A percentile compares a stretch with the other conserved stretches of the same genome.
These are phyloP conservation scores for Oreochromis grahami DNA, from an alignment of 2,797 vertebrate species.

Conservation along the genomic window DNA sequence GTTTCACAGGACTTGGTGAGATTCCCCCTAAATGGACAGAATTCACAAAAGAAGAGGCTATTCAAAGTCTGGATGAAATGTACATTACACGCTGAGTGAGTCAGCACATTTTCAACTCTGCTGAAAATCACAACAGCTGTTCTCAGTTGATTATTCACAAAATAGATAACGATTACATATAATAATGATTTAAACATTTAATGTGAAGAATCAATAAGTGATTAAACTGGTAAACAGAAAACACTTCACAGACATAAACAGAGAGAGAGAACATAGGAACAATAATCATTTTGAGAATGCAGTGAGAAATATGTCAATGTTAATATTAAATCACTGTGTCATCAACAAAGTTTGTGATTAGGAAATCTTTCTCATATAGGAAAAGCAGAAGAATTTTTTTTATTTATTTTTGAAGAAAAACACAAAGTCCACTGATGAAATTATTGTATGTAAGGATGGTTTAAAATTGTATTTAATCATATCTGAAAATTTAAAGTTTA, in stretches of 20 bases:
- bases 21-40: constrained; percentile 38
- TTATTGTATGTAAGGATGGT: background rate
- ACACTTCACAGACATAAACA: fast-evolving
- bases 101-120: background rate
- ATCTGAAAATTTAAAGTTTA: fast-evolving
- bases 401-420: background rate
- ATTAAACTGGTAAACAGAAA: background rate
- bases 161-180: background rate
- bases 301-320: fast-evolving
- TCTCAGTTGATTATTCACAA: background rate
- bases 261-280: fast-evolving
- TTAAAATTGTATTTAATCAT: background rate
- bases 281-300: fast-evolving
- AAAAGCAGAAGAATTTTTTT: background rate
- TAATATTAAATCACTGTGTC: background rate
- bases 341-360: background rate
- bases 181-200: background rate
- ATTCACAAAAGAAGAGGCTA: background rate
- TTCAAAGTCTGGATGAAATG: constrained; percentile 38
- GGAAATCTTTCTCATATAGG: fast-evolving
- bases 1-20: background rate
- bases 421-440: background rate
- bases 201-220: background rate
- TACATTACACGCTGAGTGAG: fast-evolving
- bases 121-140: background rate